Evolutionary conservation across 1,140 invertebrate species (phyloP).

Genomic region (Doryteuthis pealeii): DNA sequence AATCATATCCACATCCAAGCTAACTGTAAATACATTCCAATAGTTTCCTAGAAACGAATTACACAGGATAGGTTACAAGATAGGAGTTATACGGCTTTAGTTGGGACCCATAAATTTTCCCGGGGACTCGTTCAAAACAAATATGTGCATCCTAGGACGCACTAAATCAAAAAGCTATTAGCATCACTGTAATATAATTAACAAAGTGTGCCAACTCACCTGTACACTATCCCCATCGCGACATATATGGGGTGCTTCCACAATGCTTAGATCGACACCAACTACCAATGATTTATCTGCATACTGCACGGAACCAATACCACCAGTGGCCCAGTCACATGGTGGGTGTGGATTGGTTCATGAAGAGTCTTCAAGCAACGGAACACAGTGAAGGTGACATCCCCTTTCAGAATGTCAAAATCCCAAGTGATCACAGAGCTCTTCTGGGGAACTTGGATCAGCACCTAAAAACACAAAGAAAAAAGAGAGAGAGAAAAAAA

Average conservation of each 20-base stretch:
- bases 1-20: too few species aligned
- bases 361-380: conserved; percentile 65
- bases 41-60: too few species aligned
- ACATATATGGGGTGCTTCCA: conserved; percentile 79
- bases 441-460: conserved; percentile 79
- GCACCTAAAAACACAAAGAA: conserved; percentile 55
- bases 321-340: conserved; percentile 50
- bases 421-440: conserved; percentile 95
- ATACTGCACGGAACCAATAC: conserved; percentile 54
- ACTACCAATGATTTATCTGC: conserved; percentile 79
- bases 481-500: too few species aligned
- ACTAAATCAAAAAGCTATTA: too few species aligned
- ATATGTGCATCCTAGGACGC: too few species aligned
- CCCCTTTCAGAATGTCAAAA: conserved; percentile 90
- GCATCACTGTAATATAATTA: too few species aligned
- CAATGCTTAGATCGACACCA: conserved; percentile 76
- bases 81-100: too few species aligned
- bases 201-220: conserved; percentile 56
- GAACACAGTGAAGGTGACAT: conserved; percentile 85
- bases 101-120: too few species aligned
- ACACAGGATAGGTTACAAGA: too few species aligned
- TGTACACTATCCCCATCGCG: conserved; percentile 94
- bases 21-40: too few species aligned
- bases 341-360: conserved; percentile 48
- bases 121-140: too few species aligned